Percentiles rank a stretch among this genome's conserved stretches.
These are phyloP conservation scores for Brachionus sp. DNA, from an alignment of 1,140 invertebrate genomes.

Conservation along the genomic window DNA sequence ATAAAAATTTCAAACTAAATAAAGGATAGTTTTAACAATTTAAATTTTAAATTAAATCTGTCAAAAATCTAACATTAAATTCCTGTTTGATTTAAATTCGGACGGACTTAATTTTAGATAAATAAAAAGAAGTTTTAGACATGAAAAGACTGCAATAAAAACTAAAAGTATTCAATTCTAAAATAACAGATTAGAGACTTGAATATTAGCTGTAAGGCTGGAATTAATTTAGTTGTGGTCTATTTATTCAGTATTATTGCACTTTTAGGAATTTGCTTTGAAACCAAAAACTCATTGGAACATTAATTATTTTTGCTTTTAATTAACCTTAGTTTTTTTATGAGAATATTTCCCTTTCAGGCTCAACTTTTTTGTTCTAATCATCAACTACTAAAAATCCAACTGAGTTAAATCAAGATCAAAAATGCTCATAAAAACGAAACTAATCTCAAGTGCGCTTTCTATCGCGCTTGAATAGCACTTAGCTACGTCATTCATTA, in stretches of 20 bases:
- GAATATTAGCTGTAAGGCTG: background rate
- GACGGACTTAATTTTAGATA: background rate
- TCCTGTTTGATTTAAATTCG: background rate
- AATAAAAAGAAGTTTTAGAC: background rate
- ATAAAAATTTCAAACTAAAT: background rate
- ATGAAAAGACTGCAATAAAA: background rate
- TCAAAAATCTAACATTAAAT: background rate
- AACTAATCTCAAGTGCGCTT: conserved; percentile 10
- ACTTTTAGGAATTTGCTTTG: conserved; percentile 17
- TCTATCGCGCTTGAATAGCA: background rate
- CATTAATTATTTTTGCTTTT: background rate
- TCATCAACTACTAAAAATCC: conserved; percentile 3
- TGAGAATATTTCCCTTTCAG: background rate
- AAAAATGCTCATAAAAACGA: background rate
- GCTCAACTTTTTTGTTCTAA: background rate
- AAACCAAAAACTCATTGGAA: background rate
- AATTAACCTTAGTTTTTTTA: background rate
- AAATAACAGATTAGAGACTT: background rate
- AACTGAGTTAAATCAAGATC: conserved; percentile 4
- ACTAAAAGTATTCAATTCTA: background rate
- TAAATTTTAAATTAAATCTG: background rate
- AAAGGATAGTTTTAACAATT: background rate
- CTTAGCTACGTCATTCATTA: background rate
- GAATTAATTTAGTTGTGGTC: conserved; percentile 11
- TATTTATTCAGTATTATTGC: conserved; percentile 21